Evolutionary conservation across 2,888 invertebrate genomes (phyloP), one percentile per base, ranked within the genome.

Genomic region (Falcaria lacertinaria): DNA sequence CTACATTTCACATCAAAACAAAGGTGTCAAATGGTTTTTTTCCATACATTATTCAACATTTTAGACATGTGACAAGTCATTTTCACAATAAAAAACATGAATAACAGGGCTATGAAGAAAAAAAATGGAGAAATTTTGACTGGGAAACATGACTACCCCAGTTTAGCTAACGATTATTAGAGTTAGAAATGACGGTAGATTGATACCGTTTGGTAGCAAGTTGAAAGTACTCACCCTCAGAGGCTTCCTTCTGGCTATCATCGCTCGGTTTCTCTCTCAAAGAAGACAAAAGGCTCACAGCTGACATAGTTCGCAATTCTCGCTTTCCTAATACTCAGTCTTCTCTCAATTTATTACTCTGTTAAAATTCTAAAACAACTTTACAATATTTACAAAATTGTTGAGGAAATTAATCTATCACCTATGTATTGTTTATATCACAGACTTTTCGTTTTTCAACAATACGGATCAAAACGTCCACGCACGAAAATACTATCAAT

Each of bases 401-500:
- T 83, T 83, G 79, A 83, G 80, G 80, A 85, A 86, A 85, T 81
- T 86, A 85, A 69, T 78, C 78, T 89, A 89, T 79, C 80, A 82
- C 77, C 84, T 88, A 89, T 68, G 79, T 88, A 88, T 86, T 89
- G 89, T 90, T 90, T 90, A 90, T 90, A 90, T 90, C 90, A 90
- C 90, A 90, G 90, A 90, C 90, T 89, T 89, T 89, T 90, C 90
- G 89, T 90, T 89, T 89, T 88, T 87, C 86, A 89, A 89, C 89
- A 88, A 89, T 88, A 89, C 85, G 89, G 83, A 85, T 87, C 80
- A 90, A 90, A 89, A 90, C 87, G 87, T 88, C 89, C 89, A 89
- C 89, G 83, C 87, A 87, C 82, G 80, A 87, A 88, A 85, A 89
- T 87, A 87, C 81, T 85, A 82, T 80, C 84, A 83, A 83, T 89